phyloP scores from a whole-genome alignment of 2,888 invertebrate species.

The Melipona bicolor region DNA sequence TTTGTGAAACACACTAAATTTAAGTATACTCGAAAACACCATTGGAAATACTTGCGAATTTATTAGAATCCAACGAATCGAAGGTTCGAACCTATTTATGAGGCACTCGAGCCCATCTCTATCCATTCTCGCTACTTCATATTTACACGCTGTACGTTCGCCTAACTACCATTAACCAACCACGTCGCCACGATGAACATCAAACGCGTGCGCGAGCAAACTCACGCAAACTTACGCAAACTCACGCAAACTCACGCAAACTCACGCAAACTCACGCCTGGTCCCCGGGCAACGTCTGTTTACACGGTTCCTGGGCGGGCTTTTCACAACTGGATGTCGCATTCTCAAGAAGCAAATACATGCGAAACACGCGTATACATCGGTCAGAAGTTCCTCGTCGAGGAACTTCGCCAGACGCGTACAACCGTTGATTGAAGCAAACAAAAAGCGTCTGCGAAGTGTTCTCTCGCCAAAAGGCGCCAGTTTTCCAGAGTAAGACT shows the following conservation, averaged over 20 bases:
- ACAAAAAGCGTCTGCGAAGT: constrained; percentile 24
- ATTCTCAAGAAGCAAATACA: constrained; percentile 43
- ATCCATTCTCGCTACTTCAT: neutral
- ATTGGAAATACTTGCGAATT: no score
- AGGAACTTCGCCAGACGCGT: constrained; percentile 18
- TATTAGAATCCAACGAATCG: no score
- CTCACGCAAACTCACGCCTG: constrained; percentile 13
- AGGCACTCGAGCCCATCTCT: no score
- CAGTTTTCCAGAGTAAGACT: neutral
- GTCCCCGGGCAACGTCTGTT: constrained; percentile 25
- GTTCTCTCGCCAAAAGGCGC: neutral
- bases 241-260: constrained; percentile 14
- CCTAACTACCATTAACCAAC: constrained; percentile 31
- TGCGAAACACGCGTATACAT: neutral
- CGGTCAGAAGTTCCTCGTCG: constrained; percentile 7
- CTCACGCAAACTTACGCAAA: no score
- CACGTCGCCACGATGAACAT: constrained; percentile 7
- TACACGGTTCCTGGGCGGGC: constrained; percentile 28
- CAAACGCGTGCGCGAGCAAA: constrained; percentile 14
- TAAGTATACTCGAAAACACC: no score
- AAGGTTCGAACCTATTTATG: neutral
- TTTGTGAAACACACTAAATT: no score
- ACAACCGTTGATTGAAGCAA: constrained; percentile 13
- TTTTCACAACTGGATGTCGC: constrained; percentile 33
- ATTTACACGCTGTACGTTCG: neutral